Percentiles rank a stretch among this genome's conserved stretches.
phyloP scores from a whole-genome alignment of 2,888 invertebrate genomes.

The Agrypnus murinus region DNA sequence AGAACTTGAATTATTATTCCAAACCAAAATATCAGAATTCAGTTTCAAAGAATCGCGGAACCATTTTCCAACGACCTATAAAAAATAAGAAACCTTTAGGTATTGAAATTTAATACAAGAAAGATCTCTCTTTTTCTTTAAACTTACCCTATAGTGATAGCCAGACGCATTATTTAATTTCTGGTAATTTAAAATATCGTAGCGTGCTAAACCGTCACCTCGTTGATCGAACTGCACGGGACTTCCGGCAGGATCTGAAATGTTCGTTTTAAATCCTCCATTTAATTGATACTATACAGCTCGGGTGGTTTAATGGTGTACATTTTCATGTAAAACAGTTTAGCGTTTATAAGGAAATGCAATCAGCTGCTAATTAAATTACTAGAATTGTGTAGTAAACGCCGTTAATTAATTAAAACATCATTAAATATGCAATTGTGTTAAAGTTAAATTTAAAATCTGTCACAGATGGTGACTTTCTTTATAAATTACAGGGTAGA shows the following conservation, averaged over 20 bases:
- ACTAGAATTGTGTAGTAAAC: background rate
- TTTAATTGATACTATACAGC: background rate
- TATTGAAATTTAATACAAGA: too few species aligned
- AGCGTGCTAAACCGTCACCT: constrained; percentile 83
- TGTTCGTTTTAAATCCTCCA: constrained; percentile 6
- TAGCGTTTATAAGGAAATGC: constrained; percentile 2
- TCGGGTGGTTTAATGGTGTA: background rate
- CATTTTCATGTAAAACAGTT: constrained; percentile 14
- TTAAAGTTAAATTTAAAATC: background rate
- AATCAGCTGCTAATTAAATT: constrained; percentile 8
- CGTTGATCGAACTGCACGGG: constrained; percentile 81
- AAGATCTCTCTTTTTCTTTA: too few species aligned
- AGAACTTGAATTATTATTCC: constrained; percentile 73
- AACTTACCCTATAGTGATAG: constrained; percentile 72
- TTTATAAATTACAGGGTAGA: background rate
- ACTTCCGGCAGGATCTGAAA: constrained; percentile 79
- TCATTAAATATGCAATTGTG: background rate
- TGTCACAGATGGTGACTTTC: background rate
- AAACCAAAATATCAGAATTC: constrained; percentile 73
- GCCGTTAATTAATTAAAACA: constrained; percentile 9
- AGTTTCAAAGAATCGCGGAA: constrained; percentile 73
- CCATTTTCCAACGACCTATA: constrained; percentile 78
- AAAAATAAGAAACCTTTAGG: constrained; percentile 43
- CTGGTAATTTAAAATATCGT: constrained; percentile 84
- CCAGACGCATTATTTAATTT: constrained; percentile 71